These are phyloP conservation scores for Trigoniulus corallinus DNA, from an alignment of 1,140 invertebrate species.

Conservation along the genomic window DNA sequence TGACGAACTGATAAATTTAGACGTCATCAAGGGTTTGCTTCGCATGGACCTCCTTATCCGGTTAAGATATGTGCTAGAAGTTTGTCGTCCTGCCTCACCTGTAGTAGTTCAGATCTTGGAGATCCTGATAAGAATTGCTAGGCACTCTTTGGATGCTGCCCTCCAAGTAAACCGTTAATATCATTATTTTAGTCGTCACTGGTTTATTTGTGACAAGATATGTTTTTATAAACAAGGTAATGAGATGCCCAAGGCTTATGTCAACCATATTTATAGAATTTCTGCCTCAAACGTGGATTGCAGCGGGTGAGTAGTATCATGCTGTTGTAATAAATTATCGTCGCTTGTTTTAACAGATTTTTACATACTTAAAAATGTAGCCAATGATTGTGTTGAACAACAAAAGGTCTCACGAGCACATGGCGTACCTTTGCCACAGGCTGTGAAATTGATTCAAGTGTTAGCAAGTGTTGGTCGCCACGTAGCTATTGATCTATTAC, in stretches of 20 bases:
- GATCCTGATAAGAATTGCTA: conserved; percentile 24
- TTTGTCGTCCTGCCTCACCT: conserved; percentile 19
- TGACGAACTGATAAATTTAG: conserved; percentile 49
- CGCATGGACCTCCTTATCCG: conserved; percentile 59
- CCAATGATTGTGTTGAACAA: neutral
- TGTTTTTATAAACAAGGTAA: neutral
- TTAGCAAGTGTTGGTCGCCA: conserved; percentile 23
- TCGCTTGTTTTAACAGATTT: conserved; percentile 1
- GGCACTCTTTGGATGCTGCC: conserved; percentile 25
- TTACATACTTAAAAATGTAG: conserved; percentile 7
- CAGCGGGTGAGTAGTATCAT: neutral
- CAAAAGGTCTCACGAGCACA: conserved; percentile 12
- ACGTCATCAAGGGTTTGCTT: conserved; percentile 37
- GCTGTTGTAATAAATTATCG: neutral
- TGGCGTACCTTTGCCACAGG: conserved; percentile 21
- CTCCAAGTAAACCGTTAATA: conserved; percentile 19
- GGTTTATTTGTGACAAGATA: too few relatives aligned
- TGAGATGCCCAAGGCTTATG: conserved; percentile 1
- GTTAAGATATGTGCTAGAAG: conserved; percentile 30
- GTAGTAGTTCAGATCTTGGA: conserved; percentile 23
- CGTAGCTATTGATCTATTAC: conserved; percentile 22
- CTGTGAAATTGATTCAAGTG: conserved; percentile 25
- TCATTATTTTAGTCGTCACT: neutral
- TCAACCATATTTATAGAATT: conserved; percentile 20
- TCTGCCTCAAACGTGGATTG: conserved; percentile 16